Evolutionary conservation across 2,797 vertebrate species (phyloP).

Genomic region (Urosaurus nigricauda): DNA sequence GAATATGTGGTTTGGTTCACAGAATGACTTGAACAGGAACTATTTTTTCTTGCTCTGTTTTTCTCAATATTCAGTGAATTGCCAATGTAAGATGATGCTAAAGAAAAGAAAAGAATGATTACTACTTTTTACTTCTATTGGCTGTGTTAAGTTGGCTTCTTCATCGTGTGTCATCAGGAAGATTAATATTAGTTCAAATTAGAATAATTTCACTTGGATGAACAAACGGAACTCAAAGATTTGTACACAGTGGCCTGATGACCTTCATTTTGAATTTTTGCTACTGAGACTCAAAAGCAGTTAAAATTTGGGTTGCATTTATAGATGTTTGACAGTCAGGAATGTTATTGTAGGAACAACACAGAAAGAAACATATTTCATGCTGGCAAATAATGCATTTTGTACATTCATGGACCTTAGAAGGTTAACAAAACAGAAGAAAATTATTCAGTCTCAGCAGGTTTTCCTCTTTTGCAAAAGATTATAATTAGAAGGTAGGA

Average conservation of each 20-base stretch:
- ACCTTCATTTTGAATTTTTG: conserved; percentile 23
- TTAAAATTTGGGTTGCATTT: conserved; percentile 13
- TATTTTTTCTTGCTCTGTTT: not conserved
- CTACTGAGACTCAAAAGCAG: conserved; percentile 10
- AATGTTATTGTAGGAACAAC: conserved; percentile 7
- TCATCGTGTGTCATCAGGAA: not conserved
- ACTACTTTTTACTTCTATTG: not conserved
- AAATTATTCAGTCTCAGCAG: not conserved
- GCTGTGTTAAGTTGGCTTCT: not conserved
- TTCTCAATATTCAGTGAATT: not conserved
- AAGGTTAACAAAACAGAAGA: not conserved
- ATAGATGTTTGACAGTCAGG: not conserved
- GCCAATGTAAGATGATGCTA: not conserved
- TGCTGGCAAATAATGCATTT: not conserved
- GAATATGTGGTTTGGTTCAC: conserved; percentile 10
- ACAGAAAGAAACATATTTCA: not conserved
- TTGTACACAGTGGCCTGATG: not conserved
- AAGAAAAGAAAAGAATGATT: not conserved
- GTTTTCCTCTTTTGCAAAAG: not conserved
- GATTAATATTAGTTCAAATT: not conserved
- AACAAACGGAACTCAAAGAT: not conserved
- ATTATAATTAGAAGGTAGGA: not conserved
- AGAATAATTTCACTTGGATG: not conserved
- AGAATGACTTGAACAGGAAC: not conserved
- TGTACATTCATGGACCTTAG: not conserved